Base-by-base conservation (phyloP, 2,113 vertebrate species). In the Melanotaenia duboulayi region DNA sequence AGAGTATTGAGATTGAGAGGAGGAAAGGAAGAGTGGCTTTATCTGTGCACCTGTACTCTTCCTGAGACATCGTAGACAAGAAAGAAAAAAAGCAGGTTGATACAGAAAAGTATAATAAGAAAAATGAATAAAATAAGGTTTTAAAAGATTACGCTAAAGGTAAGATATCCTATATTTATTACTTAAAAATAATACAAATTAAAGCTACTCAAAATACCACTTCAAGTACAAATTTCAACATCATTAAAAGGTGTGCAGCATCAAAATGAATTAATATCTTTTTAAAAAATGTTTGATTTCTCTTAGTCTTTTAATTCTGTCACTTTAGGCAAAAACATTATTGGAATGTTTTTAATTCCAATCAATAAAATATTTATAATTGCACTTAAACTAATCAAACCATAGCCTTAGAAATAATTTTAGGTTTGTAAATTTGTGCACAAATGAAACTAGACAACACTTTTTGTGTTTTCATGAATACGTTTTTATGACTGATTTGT, bases 1-100 rank as follows among this genome's bases (percentile, higher is more conserved):
- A 86, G 72, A 73, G 76, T 49, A 32, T 14, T 59, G 40, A 83
- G 76, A 61, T 22, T 23, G 64, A 77, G 44, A 76, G 44, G 24
- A 68, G 62, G 39, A 72, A 59, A 62, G 39, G 8, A 55, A 40
- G 50, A 61, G 66, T 16, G 5, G 13, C 42, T 22, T 59, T 46
- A 59, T 42, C 50, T 14, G 39, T 44, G 44, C 12, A 9, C 17
- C 24, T 66, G 2, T 6, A 23, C 66, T 70, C 10, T 51, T 67
- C 25, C 62, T 22, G 1, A 71, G 19, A 68, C 12, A 16, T 25
- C 23, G 58, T 11, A 32, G 17, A 28, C 39, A 28, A 6, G 12
- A 3, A 71, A 66, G 65, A 24, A 37, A 12, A 11, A 49, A 42
- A 65, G 19, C 2, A 44, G 8, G 32, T 24, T 5, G n/a, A 28